Evolutionary conservation across 1,140 invertebrate genomes (phyloP).

Genomic region (Drosophila subobscura): DNA sequence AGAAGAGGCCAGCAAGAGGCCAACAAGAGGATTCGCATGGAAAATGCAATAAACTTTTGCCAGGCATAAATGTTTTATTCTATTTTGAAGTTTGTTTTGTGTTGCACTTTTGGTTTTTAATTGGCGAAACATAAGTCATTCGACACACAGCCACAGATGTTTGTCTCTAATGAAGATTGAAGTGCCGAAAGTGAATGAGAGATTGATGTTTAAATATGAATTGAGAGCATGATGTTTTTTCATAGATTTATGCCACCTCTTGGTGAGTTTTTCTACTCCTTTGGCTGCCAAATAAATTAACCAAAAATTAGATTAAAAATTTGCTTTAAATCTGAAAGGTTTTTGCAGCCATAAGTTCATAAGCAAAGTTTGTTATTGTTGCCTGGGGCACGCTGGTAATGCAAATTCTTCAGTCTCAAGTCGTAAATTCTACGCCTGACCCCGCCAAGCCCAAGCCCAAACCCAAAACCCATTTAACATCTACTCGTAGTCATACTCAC

Average conservation of each 20-base stretch:
- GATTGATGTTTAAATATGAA: too few species aligned
- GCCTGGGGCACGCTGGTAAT: constrained; percentile 18
- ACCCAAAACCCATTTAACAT: background rate
- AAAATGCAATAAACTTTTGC: constrained; percentile 5
- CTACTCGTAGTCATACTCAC: constrained; percentile 86
- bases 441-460: constrained; percentile 7
- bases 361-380: constrained; percentile 10
- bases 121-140: too few species aligned
- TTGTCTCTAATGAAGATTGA: too few species aligned
- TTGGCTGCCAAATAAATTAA: background rate
- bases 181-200: too few species aligned
- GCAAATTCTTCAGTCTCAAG: constrained; percentile 22
- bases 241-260: too few species aligned
- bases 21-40: constrained; percentile 12
- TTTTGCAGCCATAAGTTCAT: constrained; percentile 9
- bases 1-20: constrained; percentile 6
- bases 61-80: too few species aligned
- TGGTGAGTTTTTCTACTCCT: background rate
- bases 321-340: constrained; percentile 7
- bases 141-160: too few species aligned
- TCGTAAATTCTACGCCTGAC: constrained; percentile 37
- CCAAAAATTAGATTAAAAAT: background rate
- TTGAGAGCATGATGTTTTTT: too few species aligned
- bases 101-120: too few species aligned
- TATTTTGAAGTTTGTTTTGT: too few species aligned